Base-by-base conservation (phyloP, 30 jellyfish, hydroid and myxozoan species). In the Mastigias papua region DNA sequence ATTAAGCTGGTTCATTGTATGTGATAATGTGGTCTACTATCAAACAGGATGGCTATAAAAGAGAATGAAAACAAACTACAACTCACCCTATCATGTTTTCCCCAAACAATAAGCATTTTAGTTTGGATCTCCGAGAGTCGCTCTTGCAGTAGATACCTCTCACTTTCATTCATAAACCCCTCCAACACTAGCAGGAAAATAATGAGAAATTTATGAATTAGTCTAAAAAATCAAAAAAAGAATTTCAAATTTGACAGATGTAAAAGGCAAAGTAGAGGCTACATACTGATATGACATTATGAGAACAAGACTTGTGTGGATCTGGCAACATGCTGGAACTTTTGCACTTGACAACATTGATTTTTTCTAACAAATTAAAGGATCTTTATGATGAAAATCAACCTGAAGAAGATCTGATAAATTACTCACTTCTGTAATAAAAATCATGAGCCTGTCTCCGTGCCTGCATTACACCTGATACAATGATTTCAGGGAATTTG, bases 61-160 rank as follows among this genome's bases (percentile, higher is more conserved):
- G 49, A n/a, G 11, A 1, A 32, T 68, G 82, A 21, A 7, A 1
- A 9, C n/a, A 7, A 34, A 29, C 19, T 19, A 23, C 7, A 4
- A 20, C 81, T 71, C 70, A 91, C 97, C 80, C 58, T 65, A 67
- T 91, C 97, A 48, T 91, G 87, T 48, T 84, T 77, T 20, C 97
- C 97, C 97, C 97, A 91, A 29, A 91, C 81, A 35, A 91, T 35
- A 37, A 76, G 37, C 57, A 68, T 35, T 21, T 67, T 78, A 27
- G 92, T 27, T 28, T 76, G 68, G 30, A 91, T 82, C 5, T 91
- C 89, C 2, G 70, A 71, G 21, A 91, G 35, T 21, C 31, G 35
- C 34, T 84, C 92, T 62, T 83, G 77, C 61, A 91, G 34, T 30
- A 60, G 15, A 68, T 73, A 78, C 26, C 77, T 34, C 29, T 66